Conservation (phyloP, 2,113 vertebrate species). For the Callaeas wilsoni region DNA sequence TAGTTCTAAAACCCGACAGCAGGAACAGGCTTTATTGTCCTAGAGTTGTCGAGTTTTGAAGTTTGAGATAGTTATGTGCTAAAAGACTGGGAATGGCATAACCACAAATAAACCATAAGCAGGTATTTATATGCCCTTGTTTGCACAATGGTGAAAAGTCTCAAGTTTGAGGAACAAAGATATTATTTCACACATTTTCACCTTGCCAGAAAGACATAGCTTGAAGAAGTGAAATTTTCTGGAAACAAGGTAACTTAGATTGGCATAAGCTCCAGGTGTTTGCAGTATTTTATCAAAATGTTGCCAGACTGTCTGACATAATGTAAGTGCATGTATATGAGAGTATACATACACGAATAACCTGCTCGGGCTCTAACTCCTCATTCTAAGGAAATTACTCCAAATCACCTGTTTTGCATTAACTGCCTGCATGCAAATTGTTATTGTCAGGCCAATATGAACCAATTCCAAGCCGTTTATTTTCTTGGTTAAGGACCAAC, state of each 20-base stretch:
- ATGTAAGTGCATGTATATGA: background rate
- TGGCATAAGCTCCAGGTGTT: background rate
- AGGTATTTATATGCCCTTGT: background rate
- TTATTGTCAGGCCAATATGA: background rate
- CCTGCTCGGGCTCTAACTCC: background rate
- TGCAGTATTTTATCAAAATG: background rate
- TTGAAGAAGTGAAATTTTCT: conserved; percentile 11
- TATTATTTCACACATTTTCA: background rate
- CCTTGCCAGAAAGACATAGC: background rate
- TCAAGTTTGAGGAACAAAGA: background rate
- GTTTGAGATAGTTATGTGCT: background rate
- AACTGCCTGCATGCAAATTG: background rate
- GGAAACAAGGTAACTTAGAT: background rate
- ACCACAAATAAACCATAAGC: background rate
- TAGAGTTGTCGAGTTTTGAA: background rate
- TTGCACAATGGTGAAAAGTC: background rate
- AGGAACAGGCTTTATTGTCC: background rate
- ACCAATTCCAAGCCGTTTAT: background rate
- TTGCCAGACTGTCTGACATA: background rate
- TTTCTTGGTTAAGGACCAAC: background rate
- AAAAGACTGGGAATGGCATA: background rate
- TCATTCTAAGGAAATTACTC: background rate
- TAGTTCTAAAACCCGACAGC: background rate
- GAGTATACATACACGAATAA: background rate
- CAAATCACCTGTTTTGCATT: background rate